Evolutionary conservation across 2,113 vertebrate genomes (phyloP).

Genomic region (Murina feae): DNA sequence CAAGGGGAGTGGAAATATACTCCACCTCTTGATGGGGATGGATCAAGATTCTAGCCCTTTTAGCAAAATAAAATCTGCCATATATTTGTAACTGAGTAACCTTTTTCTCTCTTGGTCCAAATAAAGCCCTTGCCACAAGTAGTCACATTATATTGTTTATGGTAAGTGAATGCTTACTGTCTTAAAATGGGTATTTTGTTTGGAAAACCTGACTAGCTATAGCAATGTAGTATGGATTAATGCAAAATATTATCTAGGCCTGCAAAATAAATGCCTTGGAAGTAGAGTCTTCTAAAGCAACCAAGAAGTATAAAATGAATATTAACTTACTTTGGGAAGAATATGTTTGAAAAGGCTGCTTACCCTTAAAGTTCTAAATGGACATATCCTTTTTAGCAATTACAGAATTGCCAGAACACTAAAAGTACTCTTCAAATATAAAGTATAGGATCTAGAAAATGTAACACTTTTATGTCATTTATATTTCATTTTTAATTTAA

Average conservation of each 20-base stretch:
- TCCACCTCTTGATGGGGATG: not conserved
- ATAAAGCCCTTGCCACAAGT: not conserved
- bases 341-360: not conserved
- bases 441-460: constrained; percentile 56
- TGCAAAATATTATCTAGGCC: not conserved
- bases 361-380: constrained; percentile 15
- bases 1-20: not conserved
- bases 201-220: not conserved
- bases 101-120: not conserved
- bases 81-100: not conserved
- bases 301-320: not conserved
- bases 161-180: not conserved
- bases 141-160: not conserved
- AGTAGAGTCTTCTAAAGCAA: not conserved
- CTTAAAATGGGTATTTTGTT: not conserved
- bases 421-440: constrained; percentile 53
- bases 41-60: not conserved
- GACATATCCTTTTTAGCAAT: constrained; percentile 37
- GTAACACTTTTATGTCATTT: constrained; percentile 56
- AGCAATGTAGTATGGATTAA: not conserved
- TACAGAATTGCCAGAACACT: constrained; percentile 33
- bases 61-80: not conserved
- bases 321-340: not conserved
- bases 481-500: constrained; percentile 70
- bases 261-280: not conserved